Base-by-base conservation (phyloP, 2,888 invertebrate species). In the Pyrrhia umbra region DNA sequence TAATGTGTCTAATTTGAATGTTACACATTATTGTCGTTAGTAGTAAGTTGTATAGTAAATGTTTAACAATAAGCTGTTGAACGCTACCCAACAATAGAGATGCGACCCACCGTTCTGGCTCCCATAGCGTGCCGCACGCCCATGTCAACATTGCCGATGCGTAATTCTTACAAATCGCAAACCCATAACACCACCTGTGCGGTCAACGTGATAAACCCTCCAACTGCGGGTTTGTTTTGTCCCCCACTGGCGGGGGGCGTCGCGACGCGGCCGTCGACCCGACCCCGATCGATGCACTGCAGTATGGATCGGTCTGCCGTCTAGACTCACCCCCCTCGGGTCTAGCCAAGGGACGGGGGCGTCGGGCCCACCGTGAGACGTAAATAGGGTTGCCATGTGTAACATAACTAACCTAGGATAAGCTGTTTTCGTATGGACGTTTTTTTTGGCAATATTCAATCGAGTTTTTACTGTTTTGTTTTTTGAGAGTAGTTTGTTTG, bases 291-390 rank as follows among this genome's bases (percentile, higher is more conserved):
- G 92, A 92, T 92, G 91, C 88, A 79, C 85, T 90, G 93, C 93
- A 91, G 91, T 93, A 93, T 94, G 84, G 94, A 94, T 93, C 93
- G 91, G 92, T 91, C 91, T 90, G 87, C 83, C 89, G 94, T 94
- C 94, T 94, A 94, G 94, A 94, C 94, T 85, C 81, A 60, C 84
- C 82, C 80, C 79, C 67, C 60, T 63, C 66, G 65, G 63, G 73
- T 57, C 66, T 65, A 57, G 66, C 46, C 58, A 39, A 57, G 42
- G 75, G 72, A 50, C 27, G 52, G 67, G 63, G 67, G 52, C 43
- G 68, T 47, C 39, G 77, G 76, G 71, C 68, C 54, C 72, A 49
- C 58, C 70, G 79, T 73, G 81, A 75, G 81, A 82, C 77, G 75
- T 77, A 73, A 76, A 73, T 65, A 81, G 79, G 79, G 79, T 61